Base-by-base conservation (phyloP, 2,797 vertebrate species). In the Betta splendens region DNA sequence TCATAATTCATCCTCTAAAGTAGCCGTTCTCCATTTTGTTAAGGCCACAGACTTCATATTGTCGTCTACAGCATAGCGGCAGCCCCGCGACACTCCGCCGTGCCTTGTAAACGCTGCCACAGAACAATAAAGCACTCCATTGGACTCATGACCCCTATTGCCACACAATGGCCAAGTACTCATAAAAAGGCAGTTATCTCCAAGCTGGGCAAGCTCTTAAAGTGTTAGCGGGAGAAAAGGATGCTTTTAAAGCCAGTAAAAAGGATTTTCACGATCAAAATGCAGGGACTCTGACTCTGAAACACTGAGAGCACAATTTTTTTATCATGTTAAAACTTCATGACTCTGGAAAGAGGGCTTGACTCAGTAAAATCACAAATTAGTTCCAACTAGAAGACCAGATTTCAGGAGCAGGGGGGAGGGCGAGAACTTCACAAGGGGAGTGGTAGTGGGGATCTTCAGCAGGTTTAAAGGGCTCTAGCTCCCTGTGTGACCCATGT, bases 101-200 rank as follows among this genome's bases (percentile, higher is more conserved):
- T 72, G 80, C 82, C 91, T 93, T 92, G 92, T 89, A 91, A 92
- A 90, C 75, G 79, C 69, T 49, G 64, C 79, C 46, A 45, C 81
- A 48, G 80, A 89, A 94, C 91, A 92, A 91, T 97, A 95, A 96
- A 94, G 83, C 80, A 82, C 92, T 95, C 91, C 89, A 89, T 75
- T 76, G 90, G 87, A 90, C 82, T 89, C 84, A 87, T 91, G 89
- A 89, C 92, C 91, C 86, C 81, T 20, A 88, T 88, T 78, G 89
- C 76, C 85, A 84, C 85, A 95, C 93, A 95, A 95, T 92, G 79
- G 92, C 73, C 11, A 26, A 72, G 70, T 87, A 87, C 91, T 90
- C 89, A 93, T 94, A 95, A 95, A 97, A 91, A 89, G 88, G 91
- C 92, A 88, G 91, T 93, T 95, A 93, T 91, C 89, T 93, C 75